Conservation (phyloP, 2,797 vertebrate genomes). For the Ptychobarbus kaznakovi region DNA sequence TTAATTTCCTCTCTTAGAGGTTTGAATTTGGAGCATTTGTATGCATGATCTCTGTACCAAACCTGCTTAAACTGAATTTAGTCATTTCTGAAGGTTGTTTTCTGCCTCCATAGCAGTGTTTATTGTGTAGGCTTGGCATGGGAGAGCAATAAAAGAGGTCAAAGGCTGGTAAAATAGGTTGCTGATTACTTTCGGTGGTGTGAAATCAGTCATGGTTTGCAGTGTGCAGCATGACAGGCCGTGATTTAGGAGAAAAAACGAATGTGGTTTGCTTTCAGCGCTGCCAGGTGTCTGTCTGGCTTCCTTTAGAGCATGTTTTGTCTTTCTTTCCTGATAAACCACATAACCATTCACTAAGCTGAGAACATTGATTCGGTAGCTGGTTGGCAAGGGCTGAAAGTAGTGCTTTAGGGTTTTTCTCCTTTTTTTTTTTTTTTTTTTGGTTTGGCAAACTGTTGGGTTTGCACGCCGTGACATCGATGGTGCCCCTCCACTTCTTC, state of each 20-base stretch:
- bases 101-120: constrained; percentile 9
- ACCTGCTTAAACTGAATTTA: background rate
- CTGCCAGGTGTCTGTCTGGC: constrained; percentile 61
- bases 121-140: background rate
- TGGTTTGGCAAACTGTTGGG: constrained; percentile 2
- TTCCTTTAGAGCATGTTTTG: constrained; percentile 61
- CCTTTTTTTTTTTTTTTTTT: background rate
- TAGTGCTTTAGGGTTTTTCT: constrained; percentile 19
- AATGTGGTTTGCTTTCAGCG: constrained; percentile 31
- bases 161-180: constrained; percentile 15
- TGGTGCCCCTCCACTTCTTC: constrained; percentile 52
- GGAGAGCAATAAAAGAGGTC: background rate
- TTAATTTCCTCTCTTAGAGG: background rate
- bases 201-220: background rate
- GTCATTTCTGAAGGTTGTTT: background rate
- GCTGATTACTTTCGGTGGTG: background rate
- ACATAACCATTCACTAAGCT: constrained; percentile 26
- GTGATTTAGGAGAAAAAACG: constrained; percentile 7
- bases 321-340: constrained; percentile 60
- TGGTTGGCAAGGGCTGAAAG: constrained; percentile 33
- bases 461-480: constrained; percentile 46
- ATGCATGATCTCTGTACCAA: background rate
- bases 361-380: constrained; percentile 39
- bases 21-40: background rate
- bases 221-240: background rate